Evolutionary conservation across 2,888 invertebrate genomes (phyloP).

Genomic region (Drosophila sordidula): DNA sequence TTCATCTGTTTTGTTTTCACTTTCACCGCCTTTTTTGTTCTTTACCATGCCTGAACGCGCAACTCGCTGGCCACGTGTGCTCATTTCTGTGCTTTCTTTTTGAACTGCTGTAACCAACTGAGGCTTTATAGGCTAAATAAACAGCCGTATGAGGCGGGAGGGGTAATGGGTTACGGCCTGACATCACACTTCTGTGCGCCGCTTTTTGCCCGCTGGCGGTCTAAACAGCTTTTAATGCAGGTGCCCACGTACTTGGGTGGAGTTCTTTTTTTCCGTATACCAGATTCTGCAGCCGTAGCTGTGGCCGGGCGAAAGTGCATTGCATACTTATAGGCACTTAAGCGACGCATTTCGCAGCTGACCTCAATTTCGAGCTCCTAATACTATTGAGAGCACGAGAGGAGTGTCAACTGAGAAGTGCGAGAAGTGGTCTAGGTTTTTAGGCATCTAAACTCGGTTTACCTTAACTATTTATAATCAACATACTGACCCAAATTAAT

Average conservation of each 20-base stretch:
- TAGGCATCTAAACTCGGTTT: constrained; percentile 10
- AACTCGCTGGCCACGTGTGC: constrained; percentile 54
- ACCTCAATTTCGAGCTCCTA: constrained; percentile 64
- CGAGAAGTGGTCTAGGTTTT: constrained; percentile 5
- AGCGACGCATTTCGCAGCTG: constrained; percentile 69
- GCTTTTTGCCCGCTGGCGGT: constrained; percentile 62
- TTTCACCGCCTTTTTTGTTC: constrained; percentile 37
- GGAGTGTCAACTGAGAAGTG: constrained; percentile 28
- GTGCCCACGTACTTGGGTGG: constrained; percentile 13
- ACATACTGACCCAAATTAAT: constrained; percentile 46
- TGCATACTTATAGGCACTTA: constrained; percentile 77
- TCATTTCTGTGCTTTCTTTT: constrained; percentile 48
- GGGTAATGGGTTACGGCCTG: constrained; percentile 49
- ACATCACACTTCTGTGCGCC: constrained; percentile 72
- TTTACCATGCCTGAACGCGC: constrained; percentile 65
- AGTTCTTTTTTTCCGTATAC: constrained; percentile 12
- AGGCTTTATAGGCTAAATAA: constrained; percentile 80
- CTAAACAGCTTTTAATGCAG: constrained; percentile 27
- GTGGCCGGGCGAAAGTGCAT: constrained; percentile 58
- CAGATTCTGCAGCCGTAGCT: constrained; percentile 9
- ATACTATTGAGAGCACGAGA: constrained; percentile 49
- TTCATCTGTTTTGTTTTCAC: constrained; percentile 17
- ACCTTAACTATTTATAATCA: constrained; percentile 27
- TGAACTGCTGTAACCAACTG: constrained; percentile 59
- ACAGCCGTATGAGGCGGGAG: constrained; percentile 57